Evolutionary conservation across 1,140 invertebrate genomes (phyloP).

Genomic region (Dreissena polymorpha): DNA sequence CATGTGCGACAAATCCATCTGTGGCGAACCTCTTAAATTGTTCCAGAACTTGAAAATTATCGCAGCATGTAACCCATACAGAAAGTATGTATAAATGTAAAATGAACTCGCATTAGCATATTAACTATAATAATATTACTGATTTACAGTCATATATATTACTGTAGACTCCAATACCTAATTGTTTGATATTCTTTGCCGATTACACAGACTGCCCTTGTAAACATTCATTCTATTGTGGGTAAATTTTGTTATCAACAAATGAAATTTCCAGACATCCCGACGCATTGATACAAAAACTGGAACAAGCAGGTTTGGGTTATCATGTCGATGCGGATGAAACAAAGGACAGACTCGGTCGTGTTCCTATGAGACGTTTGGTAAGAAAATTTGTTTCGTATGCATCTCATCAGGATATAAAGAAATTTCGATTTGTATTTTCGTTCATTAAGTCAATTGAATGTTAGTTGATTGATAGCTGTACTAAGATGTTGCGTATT

Average conservation of each 20-base stretch:
- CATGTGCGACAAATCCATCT: conserved; percentile 71
- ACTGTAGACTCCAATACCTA: not conserved
- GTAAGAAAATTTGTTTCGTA: not conserved
- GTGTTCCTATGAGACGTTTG: not conserved
- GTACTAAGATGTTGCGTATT: too few relatives aligned
- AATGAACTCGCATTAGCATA: not conserved
- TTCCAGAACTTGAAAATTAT: conserved; percentile 68
- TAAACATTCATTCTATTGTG: not conserved
- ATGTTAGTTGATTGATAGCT: too few relatives aligned
- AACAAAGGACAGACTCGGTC: conserved; percentile 7
- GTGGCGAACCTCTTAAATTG: conserved; percentile 58
- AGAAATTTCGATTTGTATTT: too few relatives aligned
- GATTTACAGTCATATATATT: not conserved
- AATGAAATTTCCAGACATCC: conserved; percentile 5
- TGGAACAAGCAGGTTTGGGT: conserved; percentile 25
- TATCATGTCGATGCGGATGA: conserved; percentile 10
- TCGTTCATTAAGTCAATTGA: too few relatives aligned
- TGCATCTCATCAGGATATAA: not conserved
- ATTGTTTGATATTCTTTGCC: not conserved
- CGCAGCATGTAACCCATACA: conserved; percentile 74
- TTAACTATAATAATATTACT: not conserved
- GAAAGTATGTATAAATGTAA: conserved; percentile 60
- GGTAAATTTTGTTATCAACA: not conserved
- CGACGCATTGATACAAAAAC: not conserved
- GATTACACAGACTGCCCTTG: not conserved